Evolutionary conservation across 2,113 vertebrate species (phyloP), one percentile per base, ranked within the genome.

Genomic region (Orientallactaga bullata): DNA sequence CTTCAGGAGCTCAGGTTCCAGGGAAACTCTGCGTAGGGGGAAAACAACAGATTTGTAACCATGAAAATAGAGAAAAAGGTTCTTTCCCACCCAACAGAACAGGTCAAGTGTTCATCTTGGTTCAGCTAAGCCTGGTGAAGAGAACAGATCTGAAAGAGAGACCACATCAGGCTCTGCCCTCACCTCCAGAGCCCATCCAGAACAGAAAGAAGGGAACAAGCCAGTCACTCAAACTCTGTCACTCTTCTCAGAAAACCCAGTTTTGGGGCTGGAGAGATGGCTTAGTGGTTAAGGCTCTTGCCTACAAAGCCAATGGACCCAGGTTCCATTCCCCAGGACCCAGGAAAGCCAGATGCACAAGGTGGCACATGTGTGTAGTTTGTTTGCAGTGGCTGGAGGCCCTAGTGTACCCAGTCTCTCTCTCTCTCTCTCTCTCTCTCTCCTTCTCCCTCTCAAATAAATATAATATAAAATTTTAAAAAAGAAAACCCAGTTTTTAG

Each of bases 1-100:
- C 97, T 42, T 42, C 61, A 65, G 95, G 93, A 96, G 91, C 94
- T 97, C 97, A 95, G 97, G 74, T 97, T 96, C 97, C 97, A 97
- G 91, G 97, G 89, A 97, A 97, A 91, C 97, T 94, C 92, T 69
- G 17, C 39, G 35, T 84, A 21, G 37, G 87, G 87, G 68, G 88
- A 80, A 95, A 89, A 37, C 26, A 94, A 95, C 74, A 73, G 55
- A 55, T 55, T 55, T 69, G 76, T 92, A 81, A 95, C 21, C 15
- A 94, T 37, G 37, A 90, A 80, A 78, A 87, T 37, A 80, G 55
- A 90, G 11, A 2, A 47, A 47, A 2, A 89, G 88, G 77, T 63
- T 88, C 66, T 88, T 74, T 93, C 68, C 85, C 61, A 96, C 88
- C 78, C 86, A 55, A 68, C 21, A 90, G 72, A 92, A 77, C 42